A percentile compares a stretch with the other conserved stretches of the same genome.
These are phyloP conservation scores for Halictus rubicundus DNA, from an alignment of 1,140 invertebrate species.

Conservation along the genomic window DNA sequence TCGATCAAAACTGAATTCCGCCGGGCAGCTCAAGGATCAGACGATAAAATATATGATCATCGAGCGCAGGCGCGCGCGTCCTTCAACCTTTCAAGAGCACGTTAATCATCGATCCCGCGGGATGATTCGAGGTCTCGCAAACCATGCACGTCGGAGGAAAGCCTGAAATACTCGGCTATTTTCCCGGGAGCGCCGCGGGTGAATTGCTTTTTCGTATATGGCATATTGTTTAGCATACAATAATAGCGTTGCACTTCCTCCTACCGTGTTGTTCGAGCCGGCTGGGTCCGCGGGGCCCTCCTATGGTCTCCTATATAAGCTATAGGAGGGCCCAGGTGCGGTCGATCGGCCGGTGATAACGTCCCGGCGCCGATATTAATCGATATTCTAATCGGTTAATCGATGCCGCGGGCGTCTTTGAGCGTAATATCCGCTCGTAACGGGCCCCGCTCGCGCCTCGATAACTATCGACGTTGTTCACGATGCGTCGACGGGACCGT, in stretches of 20 bases:
- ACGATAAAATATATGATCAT: no score
- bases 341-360: slow-evolving; percentile 47
- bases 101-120: neutral
- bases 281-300: neutral
- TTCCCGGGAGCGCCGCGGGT: neutral
- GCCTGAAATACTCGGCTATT: neutral
- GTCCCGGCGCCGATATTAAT: slow-evolving; percentile 69
- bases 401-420: slow-evolving; percentile 66
- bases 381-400: slow-evolving; percentile 75
- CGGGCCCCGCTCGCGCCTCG: slow-evolving; percentile 64
- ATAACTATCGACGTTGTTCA: slow-evolving; percentile 51
- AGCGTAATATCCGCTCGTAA: slow-evolving; percentile 73
- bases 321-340: slow-evolving; percentile 46
- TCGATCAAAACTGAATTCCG: no score
- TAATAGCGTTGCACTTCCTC: slow-evolving; percentile 40
- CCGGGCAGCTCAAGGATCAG: no score
- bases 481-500: slow-evolving; percentile 41
- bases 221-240: slow-evolving; percentile 45
- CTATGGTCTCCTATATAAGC: neutral
- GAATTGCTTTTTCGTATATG: slow-evolving; percentile 36
- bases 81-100: neutral
- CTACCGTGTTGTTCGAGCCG: slow-evolving; percentile 30
- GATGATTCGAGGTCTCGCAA: neutral
- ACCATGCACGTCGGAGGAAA: no score
- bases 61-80: no score